A percentile compares a stretch with the other conserved stretches of the same genome.
These are phyloP conservation scores for Scaptomyza reducta DNA, from an alignment of 2,888 invertebrate species.

Conservation along the genomic window DNA sequence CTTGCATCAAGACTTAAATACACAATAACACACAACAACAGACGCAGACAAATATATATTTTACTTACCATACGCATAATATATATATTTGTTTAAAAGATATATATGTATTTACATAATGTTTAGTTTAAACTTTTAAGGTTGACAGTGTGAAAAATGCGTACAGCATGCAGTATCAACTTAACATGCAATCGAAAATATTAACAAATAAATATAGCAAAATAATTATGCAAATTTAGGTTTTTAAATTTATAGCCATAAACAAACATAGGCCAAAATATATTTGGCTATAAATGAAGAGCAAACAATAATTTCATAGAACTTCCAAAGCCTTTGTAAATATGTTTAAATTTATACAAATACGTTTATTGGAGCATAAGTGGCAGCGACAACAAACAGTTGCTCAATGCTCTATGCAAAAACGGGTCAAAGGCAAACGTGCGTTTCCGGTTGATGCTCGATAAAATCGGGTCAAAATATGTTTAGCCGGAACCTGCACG, in stretches of 20 bases:
- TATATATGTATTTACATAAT: constrained; percentile 17
- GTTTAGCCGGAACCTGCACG: constrained; percentile 38
- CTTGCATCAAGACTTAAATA: constrained; percentile 29
- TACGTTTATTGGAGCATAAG: constrained; percentile 17
- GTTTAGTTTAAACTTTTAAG: background rate
- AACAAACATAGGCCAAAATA: no score
- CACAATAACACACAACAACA: constrained; percentile 23
- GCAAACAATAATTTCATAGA: background rate
- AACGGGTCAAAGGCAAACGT: constrained; percentile 49
- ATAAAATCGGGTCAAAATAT: constrained; percentile 29
- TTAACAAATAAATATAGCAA: background rate
- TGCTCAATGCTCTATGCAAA: constrained; percentile 26
- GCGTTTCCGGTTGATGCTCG: constrained; percentile 51
- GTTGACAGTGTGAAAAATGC: background rate
- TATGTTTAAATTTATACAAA: constrained; percentile 29
- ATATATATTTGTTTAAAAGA: background rate
- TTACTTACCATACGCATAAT: constrained; percentile 42
- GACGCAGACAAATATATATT: constrained; percentile 28
- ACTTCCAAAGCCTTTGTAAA: background rate
- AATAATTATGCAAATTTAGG: background rate
- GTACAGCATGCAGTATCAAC: constrained; percentile 14
- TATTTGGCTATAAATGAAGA: no score
- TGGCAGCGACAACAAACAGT: constrained; percentile 39
- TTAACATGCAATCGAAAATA: background rate
- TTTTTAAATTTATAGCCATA: background rate